These are phyloP conservation scores for Oryzias melastigma DNA, from an alignment of 2,113 vertebrate genomes.

Conservation along the genomic window DNA sequence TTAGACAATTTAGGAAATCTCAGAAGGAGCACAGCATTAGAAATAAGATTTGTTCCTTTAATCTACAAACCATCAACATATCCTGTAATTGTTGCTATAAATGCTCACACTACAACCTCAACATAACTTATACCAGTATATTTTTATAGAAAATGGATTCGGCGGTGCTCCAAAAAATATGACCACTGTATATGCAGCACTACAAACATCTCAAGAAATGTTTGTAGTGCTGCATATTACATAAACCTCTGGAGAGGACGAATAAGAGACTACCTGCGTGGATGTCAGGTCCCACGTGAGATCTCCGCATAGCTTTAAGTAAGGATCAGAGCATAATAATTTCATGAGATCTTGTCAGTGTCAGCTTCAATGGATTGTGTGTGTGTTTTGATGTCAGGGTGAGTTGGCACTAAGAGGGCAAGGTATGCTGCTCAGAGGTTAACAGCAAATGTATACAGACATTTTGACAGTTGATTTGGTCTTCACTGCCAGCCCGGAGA, in stretches of 20 bases:
- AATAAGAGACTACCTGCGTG: constrained; percentile 36
- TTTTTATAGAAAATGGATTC: constrained; percentile 6
- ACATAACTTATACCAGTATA: neutral
- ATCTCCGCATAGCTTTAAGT: constrained; percentile 31
- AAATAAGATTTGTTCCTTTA: neutral
- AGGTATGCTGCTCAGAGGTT: constrained; percentile 37
- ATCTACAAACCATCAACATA: constrained; percentile 13
- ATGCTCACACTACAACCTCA: too few relatives aligned
- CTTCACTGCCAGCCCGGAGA: constrained; percentile 33
- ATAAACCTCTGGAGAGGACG: constrained; percentile 31
- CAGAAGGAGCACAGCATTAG: neutral
- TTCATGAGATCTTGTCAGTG: constrained; percentile 50
- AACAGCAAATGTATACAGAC: constrained; percentile 49
- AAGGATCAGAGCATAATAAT: constrained; percentile 46
- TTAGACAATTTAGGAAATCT: neutral
- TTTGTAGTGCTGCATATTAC: constrained; percentile 29
- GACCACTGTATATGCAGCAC: too few relatives aligned
- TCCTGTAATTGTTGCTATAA: neutral
- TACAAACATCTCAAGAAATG: constrained; percentile 2
- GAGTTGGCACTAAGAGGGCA: constrained; percentile 39
- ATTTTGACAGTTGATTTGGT: constrained; percentile 46
- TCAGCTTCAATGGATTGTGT: constrained; percentile 30
- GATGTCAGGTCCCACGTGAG: constrained; percentile 22
- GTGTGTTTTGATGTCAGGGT: constrained; percentile 37
- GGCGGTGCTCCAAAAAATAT: constrained; percentile 3